Percentiles rank a stretch among this genome's conserved stretches.
Evolutionary conservation across 2,888 invertebrate genomes (phyloP).

Genomic region (Chirona hameri): DNA sequence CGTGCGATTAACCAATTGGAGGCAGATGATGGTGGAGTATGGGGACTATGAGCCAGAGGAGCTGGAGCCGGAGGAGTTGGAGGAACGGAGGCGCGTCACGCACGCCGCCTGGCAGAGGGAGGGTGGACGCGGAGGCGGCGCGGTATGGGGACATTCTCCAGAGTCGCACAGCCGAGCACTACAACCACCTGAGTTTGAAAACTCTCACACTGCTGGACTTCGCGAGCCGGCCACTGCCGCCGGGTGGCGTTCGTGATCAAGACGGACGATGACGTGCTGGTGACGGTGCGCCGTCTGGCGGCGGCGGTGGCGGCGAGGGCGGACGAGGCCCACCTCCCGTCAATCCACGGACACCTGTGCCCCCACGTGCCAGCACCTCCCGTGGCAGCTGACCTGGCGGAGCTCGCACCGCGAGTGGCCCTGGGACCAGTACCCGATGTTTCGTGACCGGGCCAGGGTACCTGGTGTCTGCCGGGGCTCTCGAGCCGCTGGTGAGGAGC

Average conservation of each 20-base stretch:
- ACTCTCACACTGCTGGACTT: constrained; percentile 38
- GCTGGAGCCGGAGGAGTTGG: no score
- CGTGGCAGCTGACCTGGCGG: constrained; percentile 42
- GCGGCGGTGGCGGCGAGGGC: not conserved
- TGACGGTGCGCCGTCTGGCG: no score
- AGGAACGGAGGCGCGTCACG: no score
- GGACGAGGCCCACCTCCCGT: constrained; percentile 38
- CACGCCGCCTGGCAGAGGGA: no score
- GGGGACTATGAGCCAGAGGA: no score
- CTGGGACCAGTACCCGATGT: constrained; percentile 41
- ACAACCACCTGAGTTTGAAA: constrained; percentile 39
- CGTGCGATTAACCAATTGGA: no score
- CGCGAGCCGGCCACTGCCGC: constrained; percentile 32
- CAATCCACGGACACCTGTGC: constrained; percentile 36
- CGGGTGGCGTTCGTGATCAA: constrained; percentile 36
- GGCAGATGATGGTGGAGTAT: no score
- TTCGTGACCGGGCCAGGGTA: constrained; percentile 46
- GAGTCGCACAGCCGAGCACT: constrained; percentile 38
- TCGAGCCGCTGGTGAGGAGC: constrained; percentile 42
- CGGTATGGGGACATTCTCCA: constrained; percentile 36
- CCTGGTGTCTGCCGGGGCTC: constrained; percentile 43
- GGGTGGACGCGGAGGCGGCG: constrained; percentile 22
- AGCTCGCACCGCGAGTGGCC: constrained; percentile 25
- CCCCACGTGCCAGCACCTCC: constrained; percentile 42
- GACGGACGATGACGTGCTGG: constrained; percentile 38